A percentile compares a stretch with the other conserved stretches of the same genome.
These are phyloP conservation scores for Drosophila maculinotata DNA, from an alignment of 2,888 invertebrate species.

Conservation along the genomic window DNA sequence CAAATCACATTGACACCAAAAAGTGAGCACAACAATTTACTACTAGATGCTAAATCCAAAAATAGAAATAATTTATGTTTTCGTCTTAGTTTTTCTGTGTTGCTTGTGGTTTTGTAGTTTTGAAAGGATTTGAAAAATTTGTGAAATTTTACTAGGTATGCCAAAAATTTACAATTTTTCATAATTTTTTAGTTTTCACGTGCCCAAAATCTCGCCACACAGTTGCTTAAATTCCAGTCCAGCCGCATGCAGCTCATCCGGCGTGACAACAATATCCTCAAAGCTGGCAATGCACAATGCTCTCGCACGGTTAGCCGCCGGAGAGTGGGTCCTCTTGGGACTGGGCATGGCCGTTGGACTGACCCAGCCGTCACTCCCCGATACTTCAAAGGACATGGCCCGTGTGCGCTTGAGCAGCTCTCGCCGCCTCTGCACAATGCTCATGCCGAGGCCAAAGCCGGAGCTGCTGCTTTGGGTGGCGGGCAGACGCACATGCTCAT, in stretches of 20 bases:
- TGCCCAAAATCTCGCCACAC: constrained; percentile 75
- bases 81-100: background rate
- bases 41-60: constrained; percentile 3
- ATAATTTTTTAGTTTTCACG: constrained; percentile 12
- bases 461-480: background rate
- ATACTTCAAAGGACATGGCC: constrained; percentile 70
- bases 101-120: background rate
- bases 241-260: constrained; percentile 79
- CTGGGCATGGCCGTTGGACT: constrained; percentile 57
- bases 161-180: constrained; percentile 77
- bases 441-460: background rate
- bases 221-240: constrained; percentile 80
- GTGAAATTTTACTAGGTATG: constrained; percentile 67
- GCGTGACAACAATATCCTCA: constrained; percentile 82
- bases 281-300: constrained; percentile 39
- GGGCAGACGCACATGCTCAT: constrained; percentile 65
- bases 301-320: constrained; percentile 31
- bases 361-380: constrained; percentile 23
- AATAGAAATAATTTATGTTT: constrained; percentile 6
- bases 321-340: constrained; percentile 61
- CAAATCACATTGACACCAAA: constrained; percentile 42
- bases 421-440: constrained; percentile 62
- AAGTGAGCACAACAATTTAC: constrained; percentile 28
- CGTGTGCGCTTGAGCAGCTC: constrained; percentile 78
- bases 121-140: constrained; percentile 61